phyloP scores from a whole-genome alignment of 2,888 invertebrate species.

The Glaucopsyche alexis region DNA sequence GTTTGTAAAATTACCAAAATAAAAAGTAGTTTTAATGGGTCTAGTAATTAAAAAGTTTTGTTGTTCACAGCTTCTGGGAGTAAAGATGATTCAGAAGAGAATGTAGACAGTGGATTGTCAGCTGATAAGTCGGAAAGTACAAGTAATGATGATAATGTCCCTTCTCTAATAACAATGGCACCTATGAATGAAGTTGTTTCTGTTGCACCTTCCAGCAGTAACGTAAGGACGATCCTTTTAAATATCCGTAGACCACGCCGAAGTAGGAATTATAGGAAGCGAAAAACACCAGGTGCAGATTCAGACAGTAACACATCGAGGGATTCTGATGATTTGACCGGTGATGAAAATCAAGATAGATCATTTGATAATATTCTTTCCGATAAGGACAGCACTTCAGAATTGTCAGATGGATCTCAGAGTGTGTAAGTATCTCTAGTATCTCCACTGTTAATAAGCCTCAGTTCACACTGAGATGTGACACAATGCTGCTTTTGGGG shows the following conservation, averaged over 20 bases:
- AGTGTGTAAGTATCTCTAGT: constrained; percentile 55
- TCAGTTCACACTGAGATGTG: too few species aligned
- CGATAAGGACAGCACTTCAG: constrained; percentile 52
- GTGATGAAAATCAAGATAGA: constrained; percentile 49
- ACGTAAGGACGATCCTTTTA: constrained; percentile 58
- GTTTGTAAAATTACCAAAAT: constrained; percentile 46
- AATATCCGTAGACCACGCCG: constrained; percentile 60
- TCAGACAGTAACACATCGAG: constrained; percentile 63
- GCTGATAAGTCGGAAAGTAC: constrained; percentile 74
- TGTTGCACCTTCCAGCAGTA: constrained; percentile 63
- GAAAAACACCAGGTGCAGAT: constrained; percentile 65
- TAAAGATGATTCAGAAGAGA: constrained; percentile 56
- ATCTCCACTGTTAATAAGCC: not conserved
- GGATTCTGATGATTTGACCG: constrained; percentile 68
- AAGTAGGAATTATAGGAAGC: constrained; percentile 64
- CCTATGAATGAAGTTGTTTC: constrained; percentile 63
- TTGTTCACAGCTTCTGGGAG: constrained; percentile 40
- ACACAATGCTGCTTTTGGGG: too few species aligned
- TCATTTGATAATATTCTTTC: constrained; percentile 50
- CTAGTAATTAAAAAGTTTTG: constrained; percentile 46
- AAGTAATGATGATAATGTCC: constrained; percentile 61
- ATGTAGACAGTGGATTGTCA: constrained; percentile 70
- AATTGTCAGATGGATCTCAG: constrained; percentile 50
- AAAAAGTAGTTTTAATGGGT: constrained; percentile 45
- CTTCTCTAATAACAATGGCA: constrained; percentile 46